Conservation (phyloP, 2,113 vertebrate species). For the Platysteira castanea region DNA sequence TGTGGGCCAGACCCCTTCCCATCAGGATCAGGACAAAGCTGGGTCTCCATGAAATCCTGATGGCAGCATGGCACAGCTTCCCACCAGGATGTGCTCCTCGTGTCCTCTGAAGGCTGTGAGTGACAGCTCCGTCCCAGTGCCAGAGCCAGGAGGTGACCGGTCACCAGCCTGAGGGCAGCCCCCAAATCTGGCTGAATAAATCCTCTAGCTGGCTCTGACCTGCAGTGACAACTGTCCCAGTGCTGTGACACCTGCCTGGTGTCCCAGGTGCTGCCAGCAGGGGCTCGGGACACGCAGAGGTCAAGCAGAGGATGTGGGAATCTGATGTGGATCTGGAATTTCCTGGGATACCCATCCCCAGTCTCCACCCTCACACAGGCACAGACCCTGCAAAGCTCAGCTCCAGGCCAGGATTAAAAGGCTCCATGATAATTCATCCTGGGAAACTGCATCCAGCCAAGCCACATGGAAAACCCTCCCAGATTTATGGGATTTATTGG, state of each 20-base stretch:
- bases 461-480: background rate
- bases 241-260: background rate
- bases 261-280: background rate
- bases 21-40: background rate
- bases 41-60: fast-evolving
- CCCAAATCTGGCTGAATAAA: background rate
- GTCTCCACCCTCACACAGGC: background rate
- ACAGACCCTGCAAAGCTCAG: background rate
- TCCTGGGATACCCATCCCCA: background rate
- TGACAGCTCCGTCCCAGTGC: background rate
- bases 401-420: background rate
- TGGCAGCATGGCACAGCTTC: background rate
- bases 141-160: fast-evolving
- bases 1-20: background rate
- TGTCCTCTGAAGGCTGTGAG: background rate
- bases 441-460: background rate
- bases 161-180: fast-evolving
- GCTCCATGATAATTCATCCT: background rate
- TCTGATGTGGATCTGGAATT: background rate
- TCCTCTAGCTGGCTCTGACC: background rate
- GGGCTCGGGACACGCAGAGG: fast-evolving
- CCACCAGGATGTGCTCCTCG: background rate
- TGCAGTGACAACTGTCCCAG: background rate
- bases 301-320: background rate
- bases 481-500: background rate